These are phyloP conservation scores for Papilio elwesi DNA, from an alignment of 2,888 invertebrate species.

Conservation along the genomic window DNA sequence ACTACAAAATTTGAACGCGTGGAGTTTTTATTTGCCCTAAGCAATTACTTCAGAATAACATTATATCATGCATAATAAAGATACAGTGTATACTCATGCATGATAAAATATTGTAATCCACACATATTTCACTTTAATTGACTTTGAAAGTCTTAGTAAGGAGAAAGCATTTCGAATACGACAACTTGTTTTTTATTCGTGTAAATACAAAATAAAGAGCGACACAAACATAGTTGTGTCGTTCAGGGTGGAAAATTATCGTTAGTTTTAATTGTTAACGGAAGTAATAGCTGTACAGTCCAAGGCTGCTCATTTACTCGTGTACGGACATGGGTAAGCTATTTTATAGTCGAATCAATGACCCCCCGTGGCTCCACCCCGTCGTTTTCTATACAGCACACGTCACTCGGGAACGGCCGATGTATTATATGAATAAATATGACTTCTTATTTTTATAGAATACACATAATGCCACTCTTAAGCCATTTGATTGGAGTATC, in stretches of 20 bases:
- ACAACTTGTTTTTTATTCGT: slow-evolving; percentile 3
- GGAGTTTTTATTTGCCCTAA: no score
- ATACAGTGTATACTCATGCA: no score
- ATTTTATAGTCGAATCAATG: slow-evolving; percentile 43
- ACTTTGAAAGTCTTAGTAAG: neutral
- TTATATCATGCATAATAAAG: no score
- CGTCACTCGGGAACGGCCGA: slow-evolving; percentile 42
- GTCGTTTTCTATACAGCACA: slow-evolving; percentile 40
- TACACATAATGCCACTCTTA: neutral
- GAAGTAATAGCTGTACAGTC: slow-evolving; percentile 40
- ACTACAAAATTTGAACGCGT: no score
- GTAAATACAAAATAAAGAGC: slow-evolving; percentile 19
- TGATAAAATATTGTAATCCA: no score
- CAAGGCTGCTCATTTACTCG: slow-evolving; percentile 37
- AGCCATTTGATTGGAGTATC: no score
- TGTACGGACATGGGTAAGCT: slow-evolving; percentile 40
- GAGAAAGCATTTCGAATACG: slow-evolving; percentile 12
- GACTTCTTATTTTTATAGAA: slow-evolving; percentile 21
- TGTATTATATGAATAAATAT: slow-evolving; percentile 43
- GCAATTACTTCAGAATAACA: no score
- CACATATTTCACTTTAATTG: no score
- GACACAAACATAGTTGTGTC: slow-evolving; percentile 22
- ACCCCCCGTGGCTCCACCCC: slow-evolving; percentile 43
- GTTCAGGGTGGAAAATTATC: slow-evolving; percentile 40
- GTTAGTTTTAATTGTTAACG: slow-evolving; percentile 46